Base-by-base conservation (phyloP, 1,140 invertebrate species). In the Solenopsis invicta region DNA sequence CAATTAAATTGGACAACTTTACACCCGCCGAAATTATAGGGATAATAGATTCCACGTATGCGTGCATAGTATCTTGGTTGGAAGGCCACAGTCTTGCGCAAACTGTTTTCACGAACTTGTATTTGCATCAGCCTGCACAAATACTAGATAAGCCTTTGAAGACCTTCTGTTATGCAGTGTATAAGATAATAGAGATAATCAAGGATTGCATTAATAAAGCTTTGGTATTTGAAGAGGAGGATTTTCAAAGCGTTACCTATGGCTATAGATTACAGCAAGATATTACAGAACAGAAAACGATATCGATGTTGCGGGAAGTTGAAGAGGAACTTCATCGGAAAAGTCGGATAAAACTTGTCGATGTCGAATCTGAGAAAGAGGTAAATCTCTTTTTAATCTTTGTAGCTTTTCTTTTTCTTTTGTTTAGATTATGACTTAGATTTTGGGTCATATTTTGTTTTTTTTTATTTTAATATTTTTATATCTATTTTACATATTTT, bases 31-130 rank as follows among this genome's bases (percentile, higher is more conserved):
- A 98, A 95, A 95, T 98, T 48, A 98, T 98, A 86, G 98, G 98
- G 56, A 98, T 99, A 67, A 99, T 99, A 91, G 99, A 99, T 96
- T 97, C 98, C 9, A 98, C 99, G 29, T 97, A 99, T 90, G 97
- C 98, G 13, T 99, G 98, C 94, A 96, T 99, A 90, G 98, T 99
- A 0, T 98, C 98, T 0, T 99, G 98, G 98, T 94, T 99, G 18
- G 98, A 99, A 95, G 98, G 99, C 0, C 98, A 99, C 94, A 99
- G 99, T 16, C 96, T 99, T 88, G 99, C 98, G 45, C 99, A 99
- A 96, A 99, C 99, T 24, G 97, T 99, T 13, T 99, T 99, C 93
- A 99, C 98, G 12, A 99, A 99, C 95, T 96, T 99, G 45, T 99
- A 99, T 93, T 95, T 99, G 52, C 99, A 99, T 95, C 97, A 99